These are phyloP conservation scores for Diaprepes abbreviatus DNA, from an alignment of 2,888 invertebrate genomes.

Conservation along the genomic window DNA sequence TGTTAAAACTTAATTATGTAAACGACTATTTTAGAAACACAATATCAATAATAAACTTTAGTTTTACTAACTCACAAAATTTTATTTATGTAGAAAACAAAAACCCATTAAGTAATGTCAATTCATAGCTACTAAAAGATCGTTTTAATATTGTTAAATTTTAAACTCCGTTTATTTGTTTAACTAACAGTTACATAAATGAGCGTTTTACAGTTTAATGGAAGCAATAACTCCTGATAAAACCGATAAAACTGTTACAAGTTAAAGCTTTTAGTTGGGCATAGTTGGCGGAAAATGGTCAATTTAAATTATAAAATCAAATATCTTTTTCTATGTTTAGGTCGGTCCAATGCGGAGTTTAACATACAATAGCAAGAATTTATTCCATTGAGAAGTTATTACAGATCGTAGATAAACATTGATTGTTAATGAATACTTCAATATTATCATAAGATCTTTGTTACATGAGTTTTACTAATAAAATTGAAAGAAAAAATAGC, in stretches of 20 bases:
- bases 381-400: no score
- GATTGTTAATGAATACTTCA: no score
- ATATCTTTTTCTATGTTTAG: neutral
- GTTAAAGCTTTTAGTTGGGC: conserved; percentile 43
- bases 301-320: conserved; percentile 23
- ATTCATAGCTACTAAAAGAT: conserved; percentile 8
- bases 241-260: conserved; percentile 40
- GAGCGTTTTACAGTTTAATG: conserved; percentile 37
- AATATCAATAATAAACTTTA: no score
- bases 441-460: no score
- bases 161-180: conserved; percentile 28
- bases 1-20: no score
- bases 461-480: no score
- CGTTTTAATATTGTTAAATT: conserved; percentile 22
- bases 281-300: conserved; percentile 22
- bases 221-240: conserved; percentile 39
- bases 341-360: no score
- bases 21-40: no score
- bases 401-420: no score
- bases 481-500: no score
- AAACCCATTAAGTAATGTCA: conserved; percentile 1
- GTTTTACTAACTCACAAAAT: no score
- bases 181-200: conserved; percentile 41
- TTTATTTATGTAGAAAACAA: neutral
- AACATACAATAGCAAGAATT: no score